Percentiles rank a stretch among this genome's conserved stretches.
Evolutionary conservation across 2,797 vertebrate species (phyloP).

Genomic region (Pantherophis vulpinus): DNA sequence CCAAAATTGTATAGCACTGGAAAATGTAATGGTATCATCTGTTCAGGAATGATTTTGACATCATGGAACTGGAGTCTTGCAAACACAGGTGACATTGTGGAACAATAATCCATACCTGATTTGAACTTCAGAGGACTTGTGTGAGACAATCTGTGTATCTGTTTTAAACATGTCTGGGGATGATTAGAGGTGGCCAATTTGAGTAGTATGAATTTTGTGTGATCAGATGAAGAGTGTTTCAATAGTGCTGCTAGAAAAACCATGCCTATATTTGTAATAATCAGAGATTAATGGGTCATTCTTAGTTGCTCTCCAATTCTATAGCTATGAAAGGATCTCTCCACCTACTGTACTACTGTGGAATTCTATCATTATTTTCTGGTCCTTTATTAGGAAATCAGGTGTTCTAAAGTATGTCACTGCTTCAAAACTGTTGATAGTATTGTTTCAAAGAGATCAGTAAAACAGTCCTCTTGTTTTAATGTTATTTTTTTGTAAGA

Average conservation of each 20-base stretch:
- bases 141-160: neutral
- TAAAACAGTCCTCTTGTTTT: neutral
- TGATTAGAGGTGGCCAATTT: neutral
- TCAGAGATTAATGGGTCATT: neutral
- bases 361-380: neutral
- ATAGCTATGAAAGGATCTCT: neutral
- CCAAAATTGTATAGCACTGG: neutral
- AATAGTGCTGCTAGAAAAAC: neutral
- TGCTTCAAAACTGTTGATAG: neutral
- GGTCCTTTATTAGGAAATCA: neutral
- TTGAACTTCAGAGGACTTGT: neutral
- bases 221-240: neutral
- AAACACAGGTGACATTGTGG: neutral
- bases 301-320: neutral
- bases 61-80: neutral
- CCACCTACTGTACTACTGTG: neutral
- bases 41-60: neutral
- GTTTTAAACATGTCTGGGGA: neutral
- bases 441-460: neutral
- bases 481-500: neutral
- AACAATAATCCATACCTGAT: neutral
- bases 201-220: neutral
- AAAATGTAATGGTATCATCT: neutral
- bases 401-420: neutral
- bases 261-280: neutral